Conservation (phyloP, 2,797 vertebrate species). For the Notolabrus celidotus region DNA sequence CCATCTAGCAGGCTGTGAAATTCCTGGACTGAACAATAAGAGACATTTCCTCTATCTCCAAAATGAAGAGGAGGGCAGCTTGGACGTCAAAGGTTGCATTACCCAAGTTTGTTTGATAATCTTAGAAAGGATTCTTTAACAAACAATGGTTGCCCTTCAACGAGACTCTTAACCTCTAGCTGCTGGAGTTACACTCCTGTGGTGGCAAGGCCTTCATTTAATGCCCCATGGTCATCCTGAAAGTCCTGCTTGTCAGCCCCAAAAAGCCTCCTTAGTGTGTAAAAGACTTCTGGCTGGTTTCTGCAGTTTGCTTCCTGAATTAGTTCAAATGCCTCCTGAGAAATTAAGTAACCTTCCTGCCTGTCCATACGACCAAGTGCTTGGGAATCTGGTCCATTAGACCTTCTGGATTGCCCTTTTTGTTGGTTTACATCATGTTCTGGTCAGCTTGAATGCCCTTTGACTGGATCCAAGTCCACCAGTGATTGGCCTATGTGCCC, state of each 20-base stretch:
- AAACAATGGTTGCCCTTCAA: neutral
- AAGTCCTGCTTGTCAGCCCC: neutral
- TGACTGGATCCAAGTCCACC: too few species aligned
- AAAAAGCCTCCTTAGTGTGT: neutral
- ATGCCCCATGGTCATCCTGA: neutral
- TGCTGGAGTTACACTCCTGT: neutral
- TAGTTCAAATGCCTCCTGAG: too few species aligned
- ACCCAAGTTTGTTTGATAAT: constrained; percentile 6
- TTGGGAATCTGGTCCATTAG: too few species aligned
- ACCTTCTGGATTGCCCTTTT: too few species aligned
- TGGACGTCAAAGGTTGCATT: constrained; percentile 9
- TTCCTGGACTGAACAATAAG: neutral
- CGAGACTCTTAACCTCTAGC: neutral
- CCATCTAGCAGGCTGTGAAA: constrained; percentile 15
- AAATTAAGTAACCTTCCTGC: too few species aligned
- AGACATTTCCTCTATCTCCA: constrained; percentile 5
- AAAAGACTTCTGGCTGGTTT: too few species aligned
- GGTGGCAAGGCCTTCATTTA: neutral
- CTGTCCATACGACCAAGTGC: too few species aligned
- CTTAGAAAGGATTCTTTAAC: neutral
- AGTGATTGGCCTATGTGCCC: too few species aligned
- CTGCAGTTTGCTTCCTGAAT: too few species aligned
- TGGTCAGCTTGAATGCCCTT: too few species aligned
- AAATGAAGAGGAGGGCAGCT: constrained; percentile 1
- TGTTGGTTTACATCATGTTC: too few species aligned